A percentile compares a stretch with the other conserved stretches of the same genome.
Evolutionary conservation across 2,113 vertebrate species (phyloP).

Genomic region (Tragulus kanchil): DNA sequence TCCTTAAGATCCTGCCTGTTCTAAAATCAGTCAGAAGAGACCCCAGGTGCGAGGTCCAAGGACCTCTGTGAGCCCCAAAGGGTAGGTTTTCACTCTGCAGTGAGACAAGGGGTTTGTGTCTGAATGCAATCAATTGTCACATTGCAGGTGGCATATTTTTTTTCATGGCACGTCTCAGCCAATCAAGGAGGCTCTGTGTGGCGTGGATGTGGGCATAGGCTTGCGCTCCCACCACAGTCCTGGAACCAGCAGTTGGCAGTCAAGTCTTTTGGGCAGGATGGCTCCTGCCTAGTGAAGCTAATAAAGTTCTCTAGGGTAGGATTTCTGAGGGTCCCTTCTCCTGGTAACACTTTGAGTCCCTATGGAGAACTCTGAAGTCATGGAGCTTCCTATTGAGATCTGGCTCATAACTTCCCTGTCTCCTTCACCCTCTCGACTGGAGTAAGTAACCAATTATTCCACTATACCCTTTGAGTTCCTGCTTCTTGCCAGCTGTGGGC

Average conservation of each 20-base stretch:
- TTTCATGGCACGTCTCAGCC: background rate
- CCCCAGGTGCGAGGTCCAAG: fast-evolving
- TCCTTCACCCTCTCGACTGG: fast-evolving
- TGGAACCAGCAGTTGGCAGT: too few relatives aligned
- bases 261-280: too few relatives aligned
- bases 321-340: background rate
- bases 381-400: background rate
- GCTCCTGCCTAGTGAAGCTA: background rate
- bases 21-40: background rate
- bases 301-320: fast-evolving
- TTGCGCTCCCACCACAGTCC: fast-evolving
- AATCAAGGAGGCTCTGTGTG: fast-evolving
- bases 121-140: background rate
- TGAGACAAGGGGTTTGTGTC: background rate
- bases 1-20: background rate
- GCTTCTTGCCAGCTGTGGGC: background rate
- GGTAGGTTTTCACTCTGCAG: fast-evolving
- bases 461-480: fast-evolving
- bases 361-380: background rate
- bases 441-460: background rate
- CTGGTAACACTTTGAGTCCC: background rate
- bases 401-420: too few relatives aligned
- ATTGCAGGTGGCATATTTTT: fast-evolving
- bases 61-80: background rate
- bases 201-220: background rate